These are phyloP conservation scores for Steinernema feltiae DNA, from an alignment of 1,140 invertebrate genomes.

Conservation along the genomic window DNA sequence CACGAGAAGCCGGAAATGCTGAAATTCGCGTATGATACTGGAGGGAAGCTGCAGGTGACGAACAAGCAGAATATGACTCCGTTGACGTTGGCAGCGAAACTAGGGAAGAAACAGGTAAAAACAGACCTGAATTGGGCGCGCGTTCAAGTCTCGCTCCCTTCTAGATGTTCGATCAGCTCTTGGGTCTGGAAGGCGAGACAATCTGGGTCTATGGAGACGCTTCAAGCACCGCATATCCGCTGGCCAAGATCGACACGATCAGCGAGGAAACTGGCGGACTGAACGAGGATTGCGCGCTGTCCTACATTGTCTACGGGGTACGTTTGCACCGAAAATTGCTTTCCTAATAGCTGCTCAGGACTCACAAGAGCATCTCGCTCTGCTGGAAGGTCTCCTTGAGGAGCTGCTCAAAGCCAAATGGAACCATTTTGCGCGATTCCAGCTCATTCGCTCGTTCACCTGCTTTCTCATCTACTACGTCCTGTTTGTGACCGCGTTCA, in stretches of 20 bases:
- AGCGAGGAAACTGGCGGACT: slow-evolving; percentile 81
- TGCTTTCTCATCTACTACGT: neutral
- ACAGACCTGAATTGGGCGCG: neutral
- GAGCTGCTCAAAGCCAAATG: slow-evolving; percentile 93
- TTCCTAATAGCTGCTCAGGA: too few species aligned
- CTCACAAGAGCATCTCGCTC: slow-evolving; percentile 83
- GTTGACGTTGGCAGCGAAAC: slow-evolving; percentile 81
- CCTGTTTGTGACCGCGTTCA: neutral
- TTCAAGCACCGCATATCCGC: slow-evolving; percentile 88
- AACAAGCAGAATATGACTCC: slow-evolving; percentile 84
- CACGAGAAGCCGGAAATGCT: slow-evolving; percentile 74
- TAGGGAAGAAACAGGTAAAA: slow-evolving; percentile 68
- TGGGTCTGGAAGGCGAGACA: slow-evolving; percentile 60
- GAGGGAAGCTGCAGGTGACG: slow-evolving; percentile 61
- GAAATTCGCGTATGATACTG: slow-evolving; percentile 3
- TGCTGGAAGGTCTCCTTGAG: slow-evolving; percentile 87
- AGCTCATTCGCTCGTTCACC: neutral
- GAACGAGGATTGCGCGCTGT: slow-evolving; percentile 83
- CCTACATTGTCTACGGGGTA: slow-evolving; percentile 95
- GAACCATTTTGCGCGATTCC: slow-evolving; percentile 63
- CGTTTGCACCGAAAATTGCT: too few species aligned
- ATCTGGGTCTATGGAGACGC: slow-evolving; percentile 70
- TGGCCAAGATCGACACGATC: slow-evolving; percentile 90
- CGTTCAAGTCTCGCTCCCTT: slow-evolving; percentile 64
- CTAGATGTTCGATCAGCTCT: slow-evolving; percentile 75